Evolutionary conservation across 1,140 invertebrate species (phyloP).

Genomic region (Drosophila murphyi): DNA sequence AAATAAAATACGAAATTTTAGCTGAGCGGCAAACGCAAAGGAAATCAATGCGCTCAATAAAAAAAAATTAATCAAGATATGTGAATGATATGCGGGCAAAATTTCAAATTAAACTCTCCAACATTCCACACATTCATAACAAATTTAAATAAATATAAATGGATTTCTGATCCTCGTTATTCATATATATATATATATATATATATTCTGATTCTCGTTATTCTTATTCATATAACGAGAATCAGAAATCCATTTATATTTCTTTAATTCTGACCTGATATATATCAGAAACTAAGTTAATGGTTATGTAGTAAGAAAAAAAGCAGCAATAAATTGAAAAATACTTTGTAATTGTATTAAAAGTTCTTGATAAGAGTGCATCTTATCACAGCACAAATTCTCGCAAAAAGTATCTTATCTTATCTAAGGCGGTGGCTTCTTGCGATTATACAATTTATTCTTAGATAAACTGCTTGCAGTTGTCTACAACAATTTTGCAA

Average conservation of each 20-base stretch:
- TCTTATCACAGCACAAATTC: neutral
- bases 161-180: too few species aligned
- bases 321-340: neutral
- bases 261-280: neutral
- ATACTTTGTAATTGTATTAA: neutral
- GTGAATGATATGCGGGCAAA: neutral
- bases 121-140: constrained; percentile 1
- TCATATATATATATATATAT: too few species aligned
- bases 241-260: too few species aligned
- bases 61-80: constrained; percentile 28
- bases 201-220: too few species aligned
- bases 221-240: too few species aligned
- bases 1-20: neutral
- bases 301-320: constrained; percentile 17
- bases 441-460: neutral
- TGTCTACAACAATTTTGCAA: neutral
- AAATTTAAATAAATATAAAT: neutral
- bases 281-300: constrained; percentile 10
- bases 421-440: constrained; percentile 11
- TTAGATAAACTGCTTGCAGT: neutral
- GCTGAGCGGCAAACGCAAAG: constrained; percentile 9
- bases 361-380: neutral
- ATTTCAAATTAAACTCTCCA: neutral
- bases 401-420: constrained; percentile 17
- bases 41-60: constrained; percentile 26